Base-by-base conservation (phyloP, 2,888 invertebrate genomes). In the Allophyes oxyacanthae region DNA sequence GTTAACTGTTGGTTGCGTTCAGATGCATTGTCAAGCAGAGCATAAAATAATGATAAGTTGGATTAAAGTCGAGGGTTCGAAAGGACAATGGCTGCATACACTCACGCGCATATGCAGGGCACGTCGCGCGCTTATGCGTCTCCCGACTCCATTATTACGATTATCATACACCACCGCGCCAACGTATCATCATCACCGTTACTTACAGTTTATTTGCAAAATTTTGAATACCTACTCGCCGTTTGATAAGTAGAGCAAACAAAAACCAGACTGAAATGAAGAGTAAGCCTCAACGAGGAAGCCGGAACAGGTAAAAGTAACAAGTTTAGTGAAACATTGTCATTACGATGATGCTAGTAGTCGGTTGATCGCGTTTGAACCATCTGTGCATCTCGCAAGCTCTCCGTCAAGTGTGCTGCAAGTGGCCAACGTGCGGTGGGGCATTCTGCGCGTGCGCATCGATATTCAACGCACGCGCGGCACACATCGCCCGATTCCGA, bases 41-140 rank as follows among this genome's bases (percentile, higher is more conserved):
- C 62, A 67, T 61, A 65, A 49, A 63, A 68, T 61, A 62, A 63
- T 61, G 65, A 64, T 57, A 46, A 59, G 50, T 54, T 55, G 62
- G 58, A 64, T 70, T 64, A 65, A 56, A 43, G 36, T 38, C 10
- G 57, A 56, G 45, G 59, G 42, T 28, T 36, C 36, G 32, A 32
- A 58, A 63, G 68, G 63, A 69, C 77, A 77, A 77, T 77, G 67
- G 77, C 51, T 61, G 73, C 85, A 84, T 86, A 81, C 77, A 78
- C 56, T 78, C 81, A 82, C 83, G 84, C 70, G 71, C 76, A 58
- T 60, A 77, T 77, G 77, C 80, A 48, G 51, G 28, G 54, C 84
- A 84, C 82, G 82, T 81, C 73, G 40, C 28, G n/a, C 34, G n/a
- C 34, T 32, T 32, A 72, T 57, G 26, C 38, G 54, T 59, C 61